Evolutionary conservation across 2,113 vertebrate species (phyloP), one percentile per base, ranked within the genome.

Genomic region (Catharus fuscescens): DNA sequence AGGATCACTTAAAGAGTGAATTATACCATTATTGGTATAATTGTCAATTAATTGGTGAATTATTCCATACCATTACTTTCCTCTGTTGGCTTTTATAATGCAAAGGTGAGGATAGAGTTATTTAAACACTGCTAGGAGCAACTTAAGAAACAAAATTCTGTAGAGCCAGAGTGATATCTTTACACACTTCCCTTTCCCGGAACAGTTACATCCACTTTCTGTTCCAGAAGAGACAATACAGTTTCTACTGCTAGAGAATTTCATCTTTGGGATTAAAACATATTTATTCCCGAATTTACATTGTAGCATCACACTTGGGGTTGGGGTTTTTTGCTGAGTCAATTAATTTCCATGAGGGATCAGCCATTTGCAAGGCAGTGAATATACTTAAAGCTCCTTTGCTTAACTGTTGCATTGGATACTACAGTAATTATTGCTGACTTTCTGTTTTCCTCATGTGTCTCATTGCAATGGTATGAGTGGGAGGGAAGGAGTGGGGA

Each of bases 101-200:
- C 67, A 81, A 60, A 76, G 5, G 9, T 40, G 12, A 74, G 42
- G 44, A 32, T 2, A 71, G 18, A 52, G 38, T 50, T 88, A 24
- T 70, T 91, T 80, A 47, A 80, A 88, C 62, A 44, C 5, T 44
- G n/a, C 9, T 44, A 60, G 44, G 60, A 79, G 62, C 23, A 34
- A 16, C 19, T 31, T 18, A 31, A 67, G 54, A 56, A 79, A 21
- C 38, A 65, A 62, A 18, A 17, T 8, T 20, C 16, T 64, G 2
- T 21, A 31, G 10, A 88, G 26, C 7, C 52, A 25, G n/a, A 36
- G 24, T 14, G 14, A 14, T 62, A 10, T 25, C 10, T 88, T 86
- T 59, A 34, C 18, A 17, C 5, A 50, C 10, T 5, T 82, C 48
- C 48, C 19, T 74, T 85, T 16, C 31, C 28, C 25, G 0, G 0